phyloP scores from a whole-genome alignment of 2,113 vertebrate genomes.

The Dissostichus mawsoni region DNA sequence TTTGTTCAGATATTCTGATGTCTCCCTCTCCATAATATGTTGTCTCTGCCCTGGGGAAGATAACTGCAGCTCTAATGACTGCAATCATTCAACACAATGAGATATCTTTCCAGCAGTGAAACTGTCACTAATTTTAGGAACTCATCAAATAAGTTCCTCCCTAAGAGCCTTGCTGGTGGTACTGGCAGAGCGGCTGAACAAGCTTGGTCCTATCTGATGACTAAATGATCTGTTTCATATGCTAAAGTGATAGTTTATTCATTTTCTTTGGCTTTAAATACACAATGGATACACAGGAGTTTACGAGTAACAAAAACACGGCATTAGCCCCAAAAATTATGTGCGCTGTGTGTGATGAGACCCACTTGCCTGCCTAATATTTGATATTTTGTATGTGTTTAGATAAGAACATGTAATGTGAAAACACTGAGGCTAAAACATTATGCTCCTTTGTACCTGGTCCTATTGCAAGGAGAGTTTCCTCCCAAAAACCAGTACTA shows the following conservation, averaged over 20 bases:
- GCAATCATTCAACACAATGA: slow-evolving; percentile 64
- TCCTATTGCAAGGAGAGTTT: background rate
- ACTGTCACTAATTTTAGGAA: slow-evolving; percentile 74
- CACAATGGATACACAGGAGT: slow-evolving; percentile 30
- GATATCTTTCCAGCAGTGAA: slow-evolving; percentile 64
- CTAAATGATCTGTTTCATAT: slow-evolving; percentile 68
- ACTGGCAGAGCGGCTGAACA: slow-evolving; percentile 64
- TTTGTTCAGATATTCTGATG: slow-evolving; percentile 44
- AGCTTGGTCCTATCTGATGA: slow-evolving; percentile 60
- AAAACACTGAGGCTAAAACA: slow-evolving; percentile 28
- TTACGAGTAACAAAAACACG: slow-evolving; percentile 47
- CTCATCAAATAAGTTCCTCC: slow-evolving; percentile 59
- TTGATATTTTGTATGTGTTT: slow-evolving; percentile 36
- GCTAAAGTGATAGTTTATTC: slow-evolving; percentile 48
- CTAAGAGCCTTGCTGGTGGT: slow-evolving; percentile 62
- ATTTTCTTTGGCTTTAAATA: slow-evolving; percentile 30
- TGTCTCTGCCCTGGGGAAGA: slow-evolving; percentile 42
- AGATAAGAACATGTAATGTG: slow-evolving; percentile 47
- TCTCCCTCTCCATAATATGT: slow-evolving; percentile 37
- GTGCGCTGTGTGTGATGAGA: slow-evolving; percentile 5
- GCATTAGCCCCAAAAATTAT: too few relatives aligned
- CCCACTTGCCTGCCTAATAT: slow-evolving; percentile 44
- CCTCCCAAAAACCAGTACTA: background rate
- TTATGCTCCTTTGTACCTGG: slow-evolving; percentile 12
- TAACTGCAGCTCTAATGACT: slow-evolving; percentile 55